These are phyloP conservation scores for Hemithea aestivaria DNA, from an alignment of 2,888 invertebrate species.

Conservation along the genomic window DNA sequence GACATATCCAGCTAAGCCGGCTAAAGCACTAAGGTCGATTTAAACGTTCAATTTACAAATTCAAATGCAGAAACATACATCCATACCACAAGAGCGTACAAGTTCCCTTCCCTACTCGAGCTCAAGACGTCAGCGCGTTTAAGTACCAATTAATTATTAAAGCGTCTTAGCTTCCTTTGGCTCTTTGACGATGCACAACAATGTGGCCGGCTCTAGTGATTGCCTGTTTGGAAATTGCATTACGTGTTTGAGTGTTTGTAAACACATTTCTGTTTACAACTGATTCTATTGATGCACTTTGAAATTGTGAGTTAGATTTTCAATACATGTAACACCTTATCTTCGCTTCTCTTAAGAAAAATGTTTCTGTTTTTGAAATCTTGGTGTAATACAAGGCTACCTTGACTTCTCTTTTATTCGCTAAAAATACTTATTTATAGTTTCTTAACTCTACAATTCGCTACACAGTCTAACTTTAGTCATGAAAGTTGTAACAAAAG, in stretches of 20 bases:
- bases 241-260: conserved; percentile 47
- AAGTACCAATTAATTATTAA: conserved; percentile 78
- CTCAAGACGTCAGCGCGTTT: conserved; percentile 74
- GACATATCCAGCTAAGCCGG: no score
- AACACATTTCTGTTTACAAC: not conserved
- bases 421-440: no score
- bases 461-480: no score
- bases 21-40: no score
- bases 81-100: conserved; percentile 35
- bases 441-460: no score
- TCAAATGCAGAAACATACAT: conserved; percentile 12
- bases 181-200: conserved; percentile 75
- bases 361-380: no score
- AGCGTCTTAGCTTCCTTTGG: conserved; percentile 64
- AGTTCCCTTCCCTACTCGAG: conserved; percentile 58
- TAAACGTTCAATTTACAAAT: conserved; percentile 19
- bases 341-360: no score
- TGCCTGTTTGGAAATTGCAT: conserved; percentile 73
- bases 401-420: no score
- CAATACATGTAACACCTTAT: no score
- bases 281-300: no score
- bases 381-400: not conserved
- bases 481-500: no score
- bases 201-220: conserved; percentile 70
- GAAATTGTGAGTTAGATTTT: no score